Evolutionary conservation across 1,140 invertebrate species (phyloP), one percentile per base, ranked within the genome.

Genomic region (Coptotermes formosanus): DNA sequence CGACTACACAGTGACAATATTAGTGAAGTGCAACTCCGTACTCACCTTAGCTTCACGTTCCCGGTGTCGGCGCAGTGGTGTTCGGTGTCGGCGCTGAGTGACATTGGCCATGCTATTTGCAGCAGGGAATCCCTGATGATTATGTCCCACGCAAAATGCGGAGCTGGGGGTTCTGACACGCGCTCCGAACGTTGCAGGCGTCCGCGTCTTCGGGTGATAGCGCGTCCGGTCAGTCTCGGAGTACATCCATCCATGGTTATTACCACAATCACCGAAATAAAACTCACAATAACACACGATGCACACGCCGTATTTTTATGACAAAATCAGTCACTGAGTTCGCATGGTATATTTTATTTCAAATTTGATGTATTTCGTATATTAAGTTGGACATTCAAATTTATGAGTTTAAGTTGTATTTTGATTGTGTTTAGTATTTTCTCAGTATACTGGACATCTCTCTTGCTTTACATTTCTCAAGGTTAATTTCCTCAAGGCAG

Each of bases 41-140:
- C 52, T 55, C 52, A 88, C 88, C 86, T 88, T 32, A 86, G 82
- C 82, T 85, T 88, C 84, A 88, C 86, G 83, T 69, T 85, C 16
- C 82, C 85, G 83, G 32, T 82, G 85, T 86, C 83, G 84, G 12
- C 32, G 59, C 75, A 48, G 7, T 75, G 86, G 44, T 0, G 82
- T 81, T 86, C 87, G 45, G 83, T 86, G 64, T 91, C 90, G 25
- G 89, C 88, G 48, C 89, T 89, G 23, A 91, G 87, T 0, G 91
- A 91, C 85, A 91, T 90, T 11, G 91, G 91, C 91, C 91, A 91
- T 0, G 90, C 90, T 30, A 90, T 90, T 82, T 91, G 91, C 44
- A 91, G 84, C 38, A 91, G 87, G 9, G 90, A 90, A 84, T 91
- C 91, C 14, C 90, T 87, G 69, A 91, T 89, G 86, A 91, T 89